Evolutionary conservation across 2,797 vertebrate genomes (phyloP).

Genomic region (Perodicticus potto): DNA sequence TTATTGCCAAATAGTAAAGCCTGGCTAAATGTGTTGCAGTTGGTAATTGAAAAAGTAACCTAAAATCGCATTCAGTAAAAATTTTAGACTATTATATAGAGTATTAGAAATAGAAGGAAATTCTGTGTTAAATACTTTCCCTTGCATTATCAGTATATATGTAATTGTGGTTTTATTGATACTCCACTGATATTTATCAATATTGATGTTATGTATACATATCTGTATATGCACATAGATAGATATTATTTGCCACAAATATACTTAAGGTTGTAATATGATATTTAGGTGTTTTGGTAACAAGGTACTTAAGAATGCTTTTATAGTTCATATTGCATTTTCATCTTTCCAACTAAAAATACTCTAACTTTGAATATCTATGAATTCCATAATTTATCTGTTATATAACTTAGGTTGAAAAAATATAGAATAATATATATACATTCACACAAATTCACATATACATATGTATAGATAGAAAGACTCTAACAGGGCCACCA

Average conservation of each 20-base stretch:
- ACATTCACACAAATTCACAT: too few species aligned
- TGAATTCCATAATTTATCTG: not conserved
- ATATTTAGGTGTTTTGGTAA: not conserved
- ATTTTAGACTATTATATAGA: not conserved
- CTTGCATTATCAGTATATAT: not conserved
- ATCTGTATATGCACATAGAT: not conserved
- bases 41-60: not conserved
- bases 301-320: not conserved
- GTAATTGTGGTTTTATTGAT: not conserved
- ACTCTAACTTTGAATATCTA: not conserved
- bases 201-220: not conserved
- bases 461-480: too few species aligned
- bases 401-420: not conserved
- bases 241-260: not conserved
- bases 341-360: not conserved
- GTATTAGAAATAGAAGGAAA: not conserved
- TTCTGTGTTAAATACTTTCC: not conserved
- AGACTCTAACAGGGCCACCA: not conserved
- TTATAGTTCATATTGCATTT: not conserved
- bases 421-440: not conserved
- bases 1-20: not conserved
- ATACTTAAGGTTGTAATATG: not conserved
- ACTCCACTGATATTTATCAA: not conserved
- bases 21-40: not conserved
- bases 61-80: not conserved